phyloP scores from a whole-genome alignment of 2,797 vertebrate genomes.

The Holocentrus rufus region DNA sequence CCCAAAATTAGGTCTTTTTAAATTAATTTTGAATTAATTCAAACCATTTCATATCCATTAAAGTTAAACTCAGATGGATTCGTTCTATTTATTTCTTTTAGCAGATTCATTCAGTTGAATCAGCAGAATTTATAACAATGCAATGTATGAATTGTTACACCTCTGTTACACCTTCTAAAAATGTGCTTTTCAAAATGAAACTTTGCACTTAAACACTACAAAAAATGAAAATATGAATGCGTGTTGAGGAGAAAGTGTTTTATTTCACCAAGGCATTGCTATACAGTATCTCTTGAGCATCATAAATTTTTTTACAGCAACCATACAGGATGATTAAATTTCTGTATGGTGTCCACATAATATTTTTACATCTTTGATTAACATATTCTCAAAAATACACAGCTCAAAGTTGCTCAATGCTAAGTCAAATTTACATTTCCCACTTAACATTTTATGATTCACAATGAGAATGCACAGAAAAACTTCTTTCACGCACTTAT shows the following conservation, averaged over 20 bases:
- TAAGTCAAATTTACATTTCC: neutral
- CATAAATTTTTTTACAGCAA: neutral
- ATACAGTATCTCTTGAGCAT: conserved; percentile 16
- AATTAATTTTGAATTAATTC: too few relatives aligned
- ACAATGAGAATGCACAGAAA: neutral
- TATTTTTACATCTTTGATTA: conserved; percentile 41
- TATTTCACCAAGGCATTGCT: conserved; percentile 18
- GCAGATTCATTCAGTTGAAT: too few relatives aligned
- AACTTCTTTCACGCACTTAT: neutral
- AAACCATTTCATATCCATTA: too few relatives aligned
- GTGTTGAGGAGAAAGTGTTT: conserved; percentile 40
- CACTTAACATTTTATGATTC: neutral
- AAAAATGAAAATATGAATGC: too few relatives aligned
- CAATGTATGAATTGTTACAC: too few relatives aligned
- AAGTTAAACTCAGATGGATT: too few relatives aligned
- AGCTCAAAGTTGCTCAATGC: conserved; percentile 4
- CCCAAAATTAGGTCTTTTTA: too few relatives aligned
- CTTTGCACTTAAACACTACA: too few relatives aligned
- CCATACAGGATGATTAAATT: conserved; percentile 1
- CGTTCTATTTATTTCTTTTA: too few relatives aligned
- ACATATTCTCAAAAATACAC: conserved; percentile 22
- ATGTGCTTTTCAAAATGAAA: too few relatives aligned
- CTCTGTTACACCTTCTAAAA: too few relatives aligned
- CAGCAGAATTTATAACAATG: too few relatives aligned
- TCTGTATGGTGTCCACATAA: neutral